Evolutionary conservation across 37 sponge, comb jelly and placozoan species (phyloP).

Genomic region (Tethya wilhelma): DNA sequence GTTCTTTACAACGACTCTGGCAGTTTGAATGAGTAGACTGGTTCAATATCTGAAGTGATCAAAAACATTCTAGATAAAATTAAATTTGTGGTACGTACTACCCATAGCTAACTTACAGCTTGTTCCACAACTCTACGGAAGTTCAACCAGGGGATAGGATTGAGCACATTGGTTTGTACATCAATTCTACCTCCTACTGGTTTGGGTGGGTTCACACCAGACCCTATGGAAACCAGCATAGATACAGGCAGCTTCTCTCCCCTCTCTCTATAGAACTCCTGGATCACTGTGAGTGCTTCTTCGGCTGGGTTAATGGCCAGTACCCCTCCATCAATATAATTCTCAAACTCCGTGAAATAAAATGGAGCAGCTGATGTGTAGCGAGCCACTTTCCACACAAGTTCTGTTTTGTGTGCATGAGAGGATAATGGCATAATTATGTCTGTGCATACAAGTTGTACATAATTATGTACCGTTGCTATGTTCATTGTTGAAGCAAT

Average conservation of each 20-base stretch:
- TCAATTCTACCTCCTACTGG: constrained; percentile 32
- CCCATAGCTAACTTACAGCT: constrained; percentile 24
- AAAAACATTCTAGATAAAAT: background rate
- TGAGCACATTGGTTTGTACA: constrained; percentile 3
- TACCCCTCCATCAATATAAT: constrained; percentile 66
- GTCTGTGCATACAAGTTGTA: too few relatives aligned
- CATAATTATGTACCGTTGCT: constrained; percentile 9
- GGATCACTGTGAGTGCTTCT: constrained; percentile 48
- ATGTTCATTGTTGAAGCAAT: constrained; percentile 39
- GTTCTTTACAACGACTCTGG: constrained; percentile 36
- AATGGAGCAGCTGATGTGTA: constrained; percentile 63
- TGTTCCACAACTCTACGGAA: constrained; percentile 1
- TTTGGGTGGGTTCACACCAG: constrained; percentile 34
- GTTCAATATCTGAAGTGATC: too few relatives aligned
- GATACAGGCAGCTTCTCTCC: constrained; percentile 49
- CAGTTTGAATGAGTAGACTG: constrained; percentile 37
- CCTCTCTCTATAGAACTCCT: constrained; percentile 33
- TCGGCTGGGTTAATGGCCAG: constrained; percentile 53
- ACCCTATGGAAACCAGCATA: constrained; percentile 55
- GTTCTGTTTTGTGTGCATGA: constrained; percentile 15
- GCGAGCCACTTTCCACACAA: constrained; percentile 63
- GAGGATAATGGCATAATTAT: too few relatives aligned
- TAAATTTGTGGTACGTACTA: background rate
- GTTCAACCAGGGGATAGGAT: background rate
- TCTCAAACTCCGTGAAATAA: constrained; percentile 47